Evolutionary conservation across 2,113 vertebrate species (phyloP).

Genomic region (Chaetodon auriga): DNA sequence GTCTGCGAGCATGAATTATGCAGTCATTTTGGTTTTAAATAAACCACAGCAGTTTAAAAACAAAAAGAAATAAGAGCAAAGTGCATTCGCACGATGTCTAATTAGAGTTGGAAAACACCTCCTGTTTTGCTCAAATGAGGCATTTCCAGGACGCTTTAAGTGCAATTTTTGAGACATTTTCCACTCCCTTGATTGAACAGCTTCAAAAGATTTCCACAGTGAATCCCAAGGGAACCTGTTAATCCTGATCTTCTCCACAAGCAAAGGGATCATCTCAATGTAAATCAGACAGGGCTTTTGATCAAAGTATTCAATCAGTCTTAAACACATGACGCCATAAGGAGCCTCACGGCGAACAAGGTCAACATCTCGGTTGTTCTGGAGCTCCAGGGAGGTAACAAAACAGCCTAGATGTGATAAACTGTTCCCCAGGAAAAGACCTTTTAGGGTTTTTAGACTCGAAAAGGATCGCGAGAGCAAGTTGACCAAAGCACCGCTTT

Average conservation of each 20-base stretch:
- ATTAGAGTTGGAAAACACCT: constrained; percentile 41
- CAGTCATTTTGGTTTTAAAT: constrained; percentile 28
- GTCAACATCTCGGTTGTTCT: constrained; percentile 54
- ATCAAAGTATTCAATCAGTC: constrained; percentile 82
- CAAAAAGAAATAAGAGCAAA: background rate
- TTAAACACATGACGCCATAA: constrained; percentile 65
- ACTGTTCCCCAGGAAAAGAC: constrained; percentile 6
- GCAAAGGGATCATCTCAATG: constrained; percentile 83
- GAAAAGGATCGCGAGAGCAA: background rate
- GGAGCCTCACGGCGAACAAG: constrained; percentile 50
- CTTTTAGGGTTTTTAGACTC: background rate
- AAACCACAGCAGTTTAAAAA: background rate
- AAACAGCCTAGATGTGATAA: constrained; percentile 2
- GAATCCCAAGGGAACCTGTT: constrained; percentile 78
- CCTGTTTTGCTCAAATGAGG: constrained; percentile 42
- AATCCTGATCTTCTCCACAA: constrained; percentile 84
- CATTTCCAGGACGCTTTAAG: constrained; percentile 61
- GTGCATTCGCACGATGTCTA: constrained; percentile 14
- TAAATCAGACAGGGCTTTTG: constrained; percentile 83
- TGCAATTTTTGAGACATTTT: constrained; percentile 70
- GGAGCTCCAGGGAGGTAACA: background rate
- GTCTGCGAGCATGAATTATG: constrained; percentile 35
- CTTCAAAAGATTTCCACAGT: constrained; percentile 79
- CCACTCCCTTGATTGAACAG: constrained; percentile 77
- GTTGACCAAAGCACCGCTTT: too few relatives aligned